Base-by-base conservation (phyloP, 2,888 invertebrate genomes). In the Temnothorax rugatulus region DNA sequence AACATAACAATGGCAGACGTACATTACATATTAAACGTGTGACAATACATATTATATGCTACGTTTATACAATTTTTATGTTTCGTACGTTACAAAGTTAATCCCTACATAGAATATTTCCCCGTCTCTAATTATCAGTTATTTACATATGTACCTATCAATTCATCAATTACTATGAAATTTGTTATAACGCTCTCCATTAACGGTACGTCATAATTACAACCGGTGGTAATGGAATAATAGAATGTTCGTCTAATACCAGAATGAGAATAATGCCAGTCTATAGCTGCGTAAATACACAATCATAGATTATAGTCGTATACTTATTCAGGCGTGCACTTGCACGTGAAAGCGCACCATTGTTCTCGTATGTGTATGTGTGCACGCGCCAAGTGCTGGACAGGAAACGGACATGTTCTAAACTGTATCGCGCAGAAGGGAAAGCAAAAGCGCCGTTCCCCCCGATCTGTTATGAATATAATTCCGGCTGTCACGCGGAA, bases 271-370 rank as follows among this genome's bases (percentile, higher is more conserved):
- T 64, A 64, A 50, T 59, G 47, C 47, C 71, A 7, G 34, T n/a
- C 47, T 79, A 34, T 11, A 29, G 47, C 38, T 18, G 50, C 21
- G 59, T 18, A 71, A 81, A 71, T 59, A 59, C 47, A 47, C 59
- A 71, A 50, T 81, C 73, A 61, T 21, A 59, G 71, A 50, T 52
- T 81, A 81, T 8, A 21, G 2, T 50, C 38, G 47, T 38, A 59
- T 34, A 79, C 57, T 79, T 71, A 71, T 71, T 81, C 79, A 71
- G n/a, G 44, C 71, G 44, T 79, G 29, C 44, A 11, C n/a, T 15
- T 57, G 18, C 34, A 69, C 44, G 57, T 57, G 69, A 69, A 57
- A 79, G 69, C 79, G 25, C 21, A 13, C 47, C 13, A 71, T 81
- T 81, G 59, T 81, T 50, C 29, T 7, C 44, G 13, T 15, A 15